Conservation (phyloP, 2,113 vertebrate genomes). For the Bubo bubo region DNA sequence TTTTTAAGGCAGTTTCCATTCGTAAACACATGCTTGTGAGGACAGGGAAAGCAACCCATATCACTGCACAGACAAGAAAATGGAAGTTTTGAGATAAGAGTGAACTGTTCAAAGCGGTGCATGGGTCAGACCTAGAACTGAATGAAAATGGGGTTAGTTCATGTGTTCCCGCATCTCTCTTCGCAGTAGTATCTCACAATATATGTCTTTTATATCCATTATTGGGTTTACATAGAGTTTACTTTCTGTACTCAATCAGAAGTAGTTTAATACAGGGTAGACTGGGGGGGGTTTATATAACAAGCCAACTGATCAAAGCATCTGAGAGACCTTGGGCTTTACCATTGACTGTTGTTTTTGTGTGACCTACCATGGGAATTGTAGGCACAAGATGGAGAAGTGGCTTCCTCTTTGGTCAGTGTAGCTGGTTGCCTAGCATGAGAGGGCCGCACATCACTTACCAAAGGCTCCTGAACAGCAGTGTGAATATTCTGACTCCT, state of each 20-base stretch:
- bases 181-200: neutral
- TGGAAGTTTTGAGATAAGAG: neutral
- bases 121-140: neutral
- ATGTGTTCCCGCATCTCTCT: neutral
- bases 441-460: neutral
- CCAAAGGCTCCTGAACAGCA: neutral
- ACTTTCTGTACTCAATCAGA: neutral
- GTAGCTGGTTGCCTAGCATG: neutral
- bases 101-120: neutral
- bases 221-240: neutral
- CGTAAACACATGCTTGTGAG: neutral
- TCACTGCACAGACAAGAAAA: neutral
- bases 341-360: neutral
- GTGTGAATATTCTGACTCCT: neutral
- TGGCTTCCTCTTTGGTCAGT: neutral
- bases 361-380: neutral
- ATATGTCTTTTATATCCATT: neutral
- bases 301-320: fast-evolving
- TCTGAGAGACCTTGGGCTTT: neutral
- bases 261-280: neutral
- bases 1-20: neutral
- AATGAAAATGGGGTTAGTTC: neutral
- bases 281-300: neutral
- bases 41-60: neutral
- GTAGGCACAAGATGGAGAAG: neutral